These are phyloP conservation scores for Lepus townsendii DNA, from an alignment of 2,797 vertebrate genomes.

Conservation along the genomic window DNA sequence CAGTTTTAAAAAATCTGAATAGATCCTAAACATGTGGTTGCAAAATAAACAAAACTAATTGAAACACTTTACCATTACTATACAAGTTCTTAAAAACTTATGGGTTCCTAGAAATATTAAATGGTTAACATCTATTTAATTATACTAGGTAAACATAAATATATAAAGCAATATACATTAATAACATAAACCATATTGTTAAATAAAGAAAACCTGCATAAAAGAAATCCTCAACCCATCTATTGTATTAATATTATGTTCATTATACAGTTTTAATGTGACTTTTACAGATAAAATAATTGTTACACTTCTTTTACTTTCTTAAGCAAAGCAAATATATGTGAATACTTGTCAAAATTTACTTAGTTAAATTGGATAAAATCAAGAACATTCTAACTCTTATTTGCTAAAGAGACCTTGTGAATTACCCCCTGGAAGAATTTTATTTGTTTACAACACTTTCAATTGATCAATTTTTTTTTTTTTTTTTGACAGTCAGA, in stretches of 20 bases:
- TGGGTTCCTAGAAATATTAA: conserved; percentile 59
- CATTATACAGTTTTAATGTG: not conserved
- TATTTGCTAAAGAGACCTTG: conserved; percentile 4
- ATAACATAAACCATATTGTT: conserved; percentile 10
- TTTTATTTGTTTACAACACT: conserved; percentile 56
- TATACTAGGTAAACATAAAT: conserved; percentile 49
- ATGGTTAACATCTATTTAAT: conserved; percentile 18
- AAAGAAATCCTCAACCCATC: conserved; percentile 37
- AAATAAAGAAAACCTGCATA: conserved; percentile 51
- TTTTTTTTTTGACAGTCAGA: too few relatives aligned
- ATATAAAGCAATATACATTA: not conserved
- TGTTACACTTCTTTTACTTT: conserved; percentile 13
- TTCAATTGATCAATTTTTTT: not conserved
- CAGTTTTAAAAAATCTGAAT: conserved; percentile 57
- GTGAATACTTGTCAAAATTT: conserved; percentile 33
- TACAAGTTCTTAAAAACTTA: conserved; percentile 51
- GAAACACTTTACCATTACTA: conserved; percentile 61
- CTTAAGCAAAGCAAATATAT: conserved; percentile 29
- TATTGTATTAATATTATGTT: not conserved
- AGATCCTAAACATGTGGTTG: not conserved
- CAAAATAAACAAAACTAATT: conserved; percentile 57
- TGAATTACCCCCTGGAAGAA: conserved; percentile 4
- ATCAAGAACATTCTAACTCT: conserved; percentile 16
- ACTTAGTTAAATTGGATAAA: conserved; percentile 1
- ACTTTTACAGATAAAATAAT: not conserved